phyloP scores from a whole-genome alignment of 2,113 vertebrate species.

The Ctenodactylus gundi region DNA sequence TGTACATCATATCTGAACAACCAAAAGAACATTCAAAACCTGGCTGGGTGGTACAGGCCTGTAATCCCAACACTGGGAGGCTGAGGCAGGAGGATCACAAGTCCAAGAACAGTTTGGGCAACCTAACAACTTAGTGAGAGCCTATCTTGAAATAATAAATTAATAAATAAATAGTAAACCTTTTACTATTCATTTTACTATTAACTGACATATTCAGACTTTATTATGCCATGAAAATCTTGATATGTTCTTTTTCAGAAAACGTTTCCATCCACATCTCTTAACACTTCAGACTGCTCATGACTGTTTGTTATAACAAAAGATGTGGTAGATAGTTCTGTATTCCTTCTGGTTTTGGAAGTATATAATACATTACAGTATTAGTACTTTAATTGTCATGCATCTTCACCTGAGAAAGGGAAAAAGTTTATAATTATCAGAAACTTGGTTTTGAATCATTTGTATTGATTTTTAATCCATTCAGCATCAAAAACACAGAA shows the following conservation, averaged over 20 bases:
- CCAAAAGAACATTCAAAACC: not conserved
- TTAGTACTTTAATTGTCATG: conserved; percentile 39
- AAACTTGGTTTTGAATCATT: conserved; percentile 54
- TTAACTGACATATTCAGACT: too few species aligned
- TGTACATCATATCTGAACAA: not conserved
- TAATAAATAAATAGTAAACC: too few species aligned
- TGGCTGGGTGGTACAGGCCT: too few species aligned
- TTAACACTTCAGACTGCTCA: conserved; percentile 15
- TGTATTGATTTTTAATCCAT: conserved; percentile 35
- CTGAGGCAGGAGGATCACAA: too few species aligned
- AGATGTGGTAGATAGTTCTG: conserved; percentile 45
- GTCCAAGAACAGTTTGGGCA: too few species aligned
- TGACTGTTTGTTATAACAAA: conserved; percentile 64
- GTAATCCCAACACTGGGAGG: too few species aligned
- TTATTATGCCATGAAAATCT: conserved; percentile 61
- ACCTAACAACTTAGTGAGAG: too few species aligned
- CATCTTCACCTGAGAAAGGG: not conserved
- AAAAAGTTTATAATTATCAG: conserved; percentile 39
- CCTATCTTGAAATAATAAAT: too few species aligned
- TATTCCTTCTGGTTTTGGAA: conserved; percentile 46
- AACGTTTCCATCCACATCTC: conserved; percentile 22
- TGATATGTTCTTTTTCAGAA: conserved; percentile 55
- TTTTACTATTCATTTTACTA: too few species aligned
- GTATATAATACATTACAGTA: conserved; percentile 68
- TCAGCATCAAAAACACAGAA: conserved; percentile 31